Evolutionary conservation across 2,888 invertebrate genomes (phyloP).

Genomic region (Plagodis pulveraria): DNA sequence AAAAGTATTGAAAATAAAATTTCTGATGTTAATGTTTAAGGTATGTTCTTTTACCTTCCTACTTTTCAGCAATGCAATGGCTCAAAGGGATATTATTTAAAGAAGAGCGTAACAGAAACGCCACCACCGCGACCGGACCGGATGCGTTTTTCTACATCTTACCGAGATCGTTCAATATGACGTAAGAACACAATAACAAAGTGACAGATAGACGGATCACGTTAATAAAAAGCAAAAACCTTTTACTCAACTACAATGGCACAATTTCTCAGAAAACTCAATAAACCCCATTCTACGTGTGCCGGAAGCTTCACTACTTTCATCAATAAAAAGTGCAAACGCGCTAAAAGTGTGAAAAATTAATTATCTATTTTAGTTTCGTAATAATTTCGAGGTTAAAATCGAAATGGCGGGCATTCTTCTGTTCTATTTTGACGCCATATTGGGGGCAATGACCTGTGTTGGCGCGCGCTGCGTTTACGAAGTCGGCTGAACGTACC

Average conservation of each 20-base stretch:
- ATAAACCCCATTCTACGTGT: conserved; percentile 11
- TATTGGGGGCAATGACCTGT: conserved; percentile 73
- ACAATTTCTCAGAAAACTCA: conserved; percentile 16
- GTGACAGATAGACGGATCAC: no score
- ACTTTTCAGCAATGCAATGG: no score
- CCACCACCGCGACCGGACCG: no score
- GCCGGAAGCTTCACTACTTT: conserved; percentile 27
- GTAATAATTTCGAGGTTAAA: conserved; percentile 74
- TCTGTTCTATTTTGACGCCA: conserved; percentile 81
- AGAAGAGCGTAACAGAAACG: no score
- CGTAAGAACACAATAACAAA: no score
- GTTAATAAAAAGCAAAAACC: no score
- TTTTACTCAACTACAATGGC: not conserved
- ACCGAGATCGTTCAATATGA: no score
- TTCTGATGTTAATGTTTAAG: no score
- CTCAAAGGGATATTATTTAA: no score
- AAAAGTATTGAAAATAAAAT: no score
- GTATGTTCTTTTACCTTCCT: no score
- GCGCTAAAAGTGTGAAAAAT: conserved; percentile 30
- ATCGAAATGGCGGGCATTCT: conserved; percentile 80
- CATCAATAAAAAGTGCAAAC: conserved; percentile 32
- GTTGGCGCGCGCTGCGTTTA: conserved; percentile 61
- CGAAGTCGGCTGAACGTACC: conserved; percentile 49
- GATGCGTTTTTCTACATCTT: no score
- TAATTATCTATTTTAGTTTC: conserved; percentile 46